Percentiles rank a stretch among this genome's conserved stretches.
These are phyloP conservation scores for Meghimatium bilineatum DNA, from an alignment of 2,888 invertebrate species.

Conservation along the genomic window DNA sequence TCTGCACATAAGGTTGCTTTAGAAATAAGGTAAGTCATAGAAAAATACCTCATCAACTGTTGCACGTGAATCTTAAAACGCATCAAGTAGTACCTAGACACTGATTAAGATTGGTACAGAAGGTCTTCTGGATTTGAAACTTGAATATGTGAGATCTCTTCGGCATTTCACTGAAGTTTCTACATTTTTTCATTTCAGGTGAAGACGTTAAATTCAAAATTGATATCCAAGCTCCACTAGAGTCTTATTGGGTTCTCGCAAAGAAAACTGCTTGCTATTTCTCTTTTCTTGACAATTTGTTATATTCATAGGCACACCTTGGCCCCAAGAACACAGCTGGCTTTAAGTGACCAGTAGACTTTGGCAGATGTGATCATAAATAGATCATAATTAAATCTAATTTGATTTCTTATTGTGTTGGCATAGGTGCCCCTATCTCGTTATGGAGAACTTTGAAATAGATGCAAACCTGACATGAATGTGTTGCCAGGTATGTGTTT, in stretches of 20 bases:
- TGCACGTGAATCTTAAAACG: neutral
- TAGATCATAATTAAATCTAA: slow-evolving; percentile 47
- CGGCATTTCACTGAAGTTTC: slow-evolving; percentile 44
- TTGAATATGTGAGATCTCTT: slow-evolving; percentile 21
- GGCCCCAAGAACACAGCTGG: slow-evolving; percentile 25
- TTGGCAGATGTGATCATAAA: slow-evolving; percentile 20
- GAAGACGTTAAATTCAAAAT: slow-evolving; percentile 43
- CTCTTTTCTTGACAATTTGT: slow-evolving; percentile 23
- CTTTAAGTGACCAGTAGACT: slow-evolving; percentile 24
- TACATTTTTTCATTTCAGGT: slow-evolving; percentile 47
- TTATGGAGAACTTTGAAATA: slow-evolving; percentile 55
- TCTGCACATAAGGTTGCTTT: neutral
- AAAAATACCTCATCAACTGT: neutral
- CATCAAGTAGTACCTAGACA: neutral
- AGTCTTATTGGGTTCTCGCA: slow-evolving; percentile 30
- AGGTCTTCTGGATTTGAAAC: slow-evolving; percentile 10
- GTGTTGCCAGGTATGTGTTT: slow-evolving; percentile 53
- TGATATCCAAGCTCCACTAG: slow-evolving; percentile 33
- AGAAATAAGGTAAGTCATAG: neutral
- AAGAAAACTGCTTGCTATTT: slow-evolving; percentile 18
- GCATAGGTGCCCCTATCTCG: slow-evolving; percentile 56
- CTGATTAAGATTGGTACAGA: neutral
- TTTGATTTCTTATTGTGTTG: slow-evolving; percentile 52
- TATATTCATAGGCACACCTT: slow-evolving; percentile 44
- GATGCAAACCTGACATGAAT: slow-evolving; percentile 53